Conservation (phyloP, 2,888 invertebrate genomes). For the Timema podura region DNA sequence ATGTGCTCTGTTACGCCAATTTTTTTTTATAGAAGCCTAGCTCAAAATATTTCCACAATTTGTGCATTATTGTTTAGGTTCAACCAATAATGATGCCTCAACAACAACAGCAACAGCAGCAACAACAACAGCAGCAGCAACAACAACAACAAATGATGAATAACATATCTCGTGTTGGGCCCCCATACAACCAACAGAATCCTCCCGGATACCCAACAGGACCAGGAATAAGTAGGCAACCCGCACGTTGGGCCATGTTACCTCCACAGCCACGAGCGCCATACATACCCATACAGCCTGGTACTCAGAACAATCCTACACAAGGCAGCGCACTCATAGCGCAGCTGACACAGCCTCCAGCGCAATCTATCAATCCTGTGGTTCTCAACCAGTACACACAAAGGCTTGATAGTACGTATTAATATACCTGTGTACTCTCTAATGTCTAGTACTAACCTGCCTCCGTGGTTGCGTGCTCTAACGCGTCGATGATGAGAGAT, state of each 20-base stretch:
- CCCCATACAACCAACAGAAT: background rate
- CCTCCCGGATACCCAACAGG: constrained; percentile 18
- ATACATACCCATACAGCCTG: constrained; percentile 20
- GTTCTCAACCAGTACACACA: no score
- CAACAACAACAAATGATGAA: constrained; percentile 22
- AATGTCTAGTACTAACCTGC: no score
- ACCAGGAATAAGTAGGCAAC: constrained; percentile 48
- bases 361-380: constrained; percentile 29
- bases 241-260: constrained; percentile 52
- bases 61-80: background rate
- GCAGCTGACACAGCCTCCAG: constrained; percentile 55
- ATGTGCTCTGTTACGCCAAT: no score
- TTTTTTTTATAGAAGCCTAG: no score
- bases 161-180: background rate
- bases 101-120: constrained; percentile 33
- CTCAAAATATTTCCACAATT: no score
- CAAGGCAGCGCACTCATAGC: constrained; percentile 54
- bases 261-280: constrained; percentile 32
- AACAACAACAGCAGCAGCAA: constrained; percentile 33
- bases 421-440: no score
- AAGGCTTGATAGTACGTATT: no score
- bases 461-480: no score
- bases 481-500: no score
- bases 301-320: constrained; percentile 30
- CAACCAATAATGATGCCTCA: constrained; percentile 26